Evolutionary conservation across 1,140 invertebrate species (phyloP).

Genomic region (Dolichoris vasculosae): DNA sequence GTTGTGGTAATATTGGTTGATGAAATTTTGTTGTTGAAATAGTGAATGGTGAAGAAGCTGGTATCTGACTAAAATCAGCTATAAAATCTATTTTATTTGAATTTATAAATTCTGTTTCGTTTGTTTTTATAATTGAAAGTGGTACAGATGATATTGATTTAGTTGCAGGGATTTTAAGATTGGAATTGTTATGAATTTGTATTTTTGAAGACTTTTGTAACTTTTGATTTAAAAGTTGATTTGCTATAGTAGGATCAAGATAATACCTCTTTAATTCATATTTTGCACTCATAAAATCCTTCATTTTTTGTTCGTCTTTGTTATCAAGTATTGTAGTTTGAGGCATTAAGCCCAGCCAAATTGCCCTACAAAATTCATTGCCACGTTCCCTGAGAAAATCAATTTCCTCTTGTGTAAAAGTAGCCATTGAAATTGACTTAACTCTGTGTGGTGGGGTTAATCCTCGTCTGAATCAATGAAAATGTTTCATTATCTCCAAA

Average conservation of each 20-base stretch:
- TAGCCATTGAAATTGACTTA: constrained; percentile 99
- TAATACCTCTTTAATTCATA: constrained; percentile 93
- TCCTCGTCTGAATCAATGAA: constrained; percentile 83
- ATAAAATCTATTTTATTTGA: constrained; percentile 76
- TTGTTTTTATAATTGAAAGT: constrained; percentile 54
- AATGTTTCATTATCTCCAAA: constrained; percentile 10
- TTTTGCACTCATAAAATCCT: constrained; percentile 94
- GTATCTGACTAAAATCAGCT: constrained; percentile 79
- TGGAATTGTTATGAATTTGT: constrained; percentile 48
- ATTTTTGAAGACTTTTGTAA: constrained; percentile 32
- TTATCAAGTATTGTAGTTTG: constrained; percentile 59
- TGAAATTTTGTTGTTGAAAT: constrained; percentile 57
- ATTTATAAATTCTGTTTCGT: constrained; percentile 57
- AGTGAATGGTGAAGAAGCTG: constrained; percentile 65
- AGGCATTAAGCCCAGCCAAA: constrained; percentile 90
- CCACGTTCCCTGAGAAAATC: constrained; percentile 92
- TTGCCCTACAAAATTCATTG: constrained; percentile 93
- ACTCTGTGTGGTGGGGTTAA: constrained; percentile 97
- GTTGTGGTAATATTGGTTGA: constrained; percentile 68
- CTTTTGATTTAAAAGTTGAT: constrained; percentile 66
- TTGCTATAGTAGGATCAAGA: constrained; percentile 78
- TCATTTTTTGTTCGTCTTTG: constrained; percentile 91
- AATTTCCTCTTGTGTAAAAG: constrained; percentile 96
- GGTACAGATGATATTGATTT: constrained; percentile 55
- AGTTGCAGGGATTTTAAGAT: constrained; percentile 44